Evolutionary conservation across 2,888 invertebrate species (phyloP), one percentile per base, ranked within the genome.

Genomic region (Monochamus alternatus): DNA sequence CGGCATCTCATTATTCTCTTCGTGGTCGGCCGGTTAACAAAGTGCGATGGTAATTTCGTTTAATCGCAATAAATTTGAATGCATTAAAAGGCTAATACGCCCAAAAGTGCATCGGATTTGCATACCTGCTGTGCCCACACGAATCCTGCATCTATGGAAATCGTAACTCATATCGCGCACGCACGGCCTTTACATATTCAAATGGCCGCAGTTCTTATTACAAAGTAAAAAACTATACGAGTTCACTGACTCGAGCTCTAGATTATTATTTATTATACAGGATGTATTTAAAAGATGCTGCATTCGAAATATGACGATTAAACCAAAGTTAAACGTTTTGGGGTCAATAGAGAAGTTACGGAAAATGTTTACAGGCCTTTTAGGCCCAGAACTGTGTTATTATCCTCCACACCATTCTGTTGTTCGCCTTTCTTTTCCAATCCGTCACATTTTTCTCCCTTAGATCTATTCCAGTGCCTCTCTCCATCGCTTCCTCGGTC

Each of bases 11-110:
- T 67, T 67, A 55, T 52, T 55, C 31, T 32, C 52, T 67, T 67
- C 66, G 51, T 52, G 31, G 32, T 55, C 66, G 31, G 38, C 51
- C 52, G 10, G 47, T 65, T 55, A 55, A 65, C 73, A 70, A 43
- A 59, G 73, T 60, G 32, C 73, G 62, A 75, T 75, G 75, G 70
- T 77, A 77, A 75, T 75, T 69, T 70, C 59, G 66, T 70, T 75
- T 75, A 75, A 77, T 77, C 75, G 73, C 62, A 43, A 52, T 47
- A 73, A 68, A 77, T 77, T 77, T 73, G 73, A 77, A 77, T 75
- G 77, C 72, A 77, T 74, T 68, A 72, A 74, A 70, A 67, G 67
- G 72, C 77, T 72, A 71, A 77, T 74, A 72, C 72, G 77, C 66
- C 66, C 52, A 67, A 67, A 67, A 52, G 52, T 63, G 64, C 72